These are phyloP conservation scores for Anser brachyrhynchus DNA, from an alignment of 2,113 vertebrate genomes.

Conservation along the genomic window DNA sequence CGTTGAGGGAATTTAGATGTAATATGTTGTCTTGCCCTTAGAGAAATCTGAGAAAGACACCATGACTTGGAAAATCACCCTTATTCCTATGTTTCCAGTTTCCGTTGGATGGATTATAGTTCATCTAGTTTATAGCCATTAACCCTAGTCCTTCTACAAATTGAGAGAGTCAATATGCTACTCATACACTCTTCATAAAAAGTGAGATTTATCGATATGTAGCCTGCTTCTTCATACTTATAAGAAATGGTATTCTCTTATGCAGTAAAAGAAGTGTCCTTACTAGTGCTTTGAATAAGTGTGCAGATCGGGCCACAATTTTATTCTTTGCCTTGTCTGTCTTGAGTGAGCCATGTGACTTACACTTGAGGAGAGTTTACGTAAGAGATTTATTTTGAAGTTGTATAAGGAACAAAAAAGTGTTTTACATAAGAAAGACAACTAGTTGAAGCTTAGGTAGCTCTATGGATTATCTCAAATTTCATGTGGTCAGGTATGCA, in stretches of 20 bases:
- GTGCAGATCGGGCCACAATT: neutral
- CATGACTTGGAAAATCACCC: neutral
- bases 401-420: neutral
- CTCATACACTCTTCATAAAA: neutral
- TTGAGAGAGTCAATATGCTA: neutral
- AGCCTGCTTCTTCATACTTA: neutral
- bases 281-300: neutral
- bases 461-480: conserved; percentile 35
- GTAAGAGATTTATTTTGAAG: conserved; percentile 37
- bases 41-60: neutral
- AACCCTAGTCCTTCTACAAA: neutral
- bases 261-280: neutral
- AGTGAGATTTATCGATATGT: neutral
- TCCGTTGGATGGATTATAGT: neutral
- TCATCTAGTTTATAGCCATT: neutral
- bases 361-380: neutral
- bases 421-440: conserved; percentile 37
- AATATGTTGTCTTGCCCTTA: neutral
- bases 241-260: neutral
- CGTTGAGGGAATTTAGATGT: neutral
- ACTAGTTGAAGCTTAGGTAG: conserved; percentile 6
- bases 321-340: neutral
- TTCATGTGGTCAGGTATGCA: neutral
- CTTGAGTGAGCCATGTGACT: neutral
- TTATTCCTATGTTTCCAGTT: neutral